phyloP scores from a whole-genome alignment of 2,113 vertebrate genomes.

The Cygnus atratus region DNA sequence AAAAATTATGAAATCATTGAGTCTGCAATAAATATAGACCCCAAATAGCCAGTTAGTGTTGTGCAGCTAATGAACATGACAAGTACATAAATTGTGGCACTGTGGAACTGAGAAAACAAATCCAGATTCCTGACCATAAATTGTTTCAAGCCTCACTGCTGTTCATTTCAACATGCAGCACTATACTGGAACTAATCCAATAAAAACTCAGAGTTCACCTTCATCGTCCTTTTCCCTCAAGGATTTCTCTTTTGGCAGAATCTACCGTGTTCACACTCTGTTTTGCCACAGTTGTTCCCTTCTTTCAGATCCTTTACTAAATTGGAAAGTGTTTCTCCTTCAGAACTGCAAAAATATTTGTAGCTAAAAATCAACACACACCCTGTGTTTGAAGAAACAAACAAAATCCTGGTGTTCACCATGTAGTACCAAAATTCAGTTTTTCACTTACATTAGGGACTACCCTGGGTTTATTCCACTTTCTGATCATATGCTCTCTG shows the following conservation, averaged over 20 bases:
- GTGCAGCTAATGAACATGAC: neutral
- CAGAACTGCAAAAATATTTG: constrained; percentile 24
- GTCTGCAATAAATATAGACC: neutral
- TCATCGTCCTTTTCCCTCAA: constrained; percentile 54
- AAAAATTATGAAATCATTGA: neutral
- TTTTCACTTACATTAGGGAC: neutral
- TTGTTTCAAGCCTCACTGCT: constrained; percentile 15
- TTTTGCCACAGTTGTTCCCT: constrained; percentile 45
- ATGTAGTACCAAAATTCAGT: neutral
- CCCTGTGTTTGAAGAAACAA: no score
- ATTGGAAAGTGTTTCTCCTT: neutral
- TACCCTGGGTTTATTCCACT: neutral
- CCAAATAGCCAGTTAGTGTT: neutral
- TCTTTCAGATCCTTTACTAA: neutral
- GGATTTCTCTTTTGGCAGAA: constrained; percentile 54
- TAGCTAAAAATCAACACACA: constrained; percentile 7
- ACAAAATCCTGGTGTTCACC: neutral
- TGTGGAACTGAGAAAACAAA: neutral
- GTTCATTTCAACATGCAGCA: constrained; percentile 35
- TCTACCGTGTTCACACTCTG: constrained; percentile 14
- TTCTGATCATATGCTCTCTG: neutral
- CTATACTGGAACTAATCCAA: constrained; percentile 63
- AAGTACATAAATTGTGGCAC: neutral
- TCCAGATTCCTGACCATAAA: constrained; percentile 20
- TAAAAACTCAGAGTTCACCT: constrained; percentile 67